These are phyloP conservation scores for Brachypalpus laphriformis DNA, from an alignment of 2,888 invertebrate genomes.

Conservation along the genomic window DNA sequence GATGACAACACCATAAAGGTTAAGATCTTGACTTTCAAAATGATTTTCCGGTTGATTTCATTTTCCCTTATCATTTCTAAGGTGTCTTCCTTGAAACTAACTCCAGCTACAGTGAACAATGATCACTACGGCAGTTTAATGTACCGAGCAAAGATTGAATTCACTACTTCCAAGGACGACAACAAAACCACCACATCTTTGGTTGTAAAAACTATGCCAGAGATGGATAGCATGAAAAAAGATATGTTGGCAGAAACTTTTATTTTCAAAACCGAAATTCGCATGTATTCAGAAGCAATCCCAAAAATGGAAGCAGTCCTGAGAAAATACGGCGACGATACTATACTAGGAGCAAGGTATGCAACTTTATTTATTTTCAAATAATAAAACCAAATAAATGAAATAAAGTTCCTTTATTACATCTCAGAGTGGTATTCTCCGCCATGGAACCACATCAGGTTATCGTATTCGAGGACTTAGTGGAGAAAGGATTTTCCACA, in stretches of 20 bases:
- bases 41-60: background rate
- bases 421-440: slow-evolving; percentile 59
- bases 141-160: slow-evolving; percentile 71
- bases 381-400: background rate
- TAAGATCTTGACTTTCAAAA: background rate
- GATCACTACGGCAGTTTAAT: slow-evolving; percentile 76
- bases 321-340: slow-evolving; percentile 75
- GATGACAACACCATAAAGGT: slow-evolving; percentile 44
- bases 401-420: background rate
- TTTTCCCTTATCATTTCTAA: background rate
- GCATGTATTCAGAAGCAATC: slow-evolving; percentile 77
- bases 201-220: slow-evolving; percentile 79
- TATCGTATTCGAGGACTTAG: slow-evolving; percentile 61
- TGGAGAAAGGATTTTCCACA: slow-evolving; percentile 40
- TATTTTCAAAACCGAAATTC: slow-evolving; percentile 78
- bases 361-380: background rate
- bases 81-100: slow-evolving; percentile 50
- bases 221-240: slow-evolving; percentile 76
- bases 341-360: slow-evolving; percentile 74
- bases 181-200: slow-evolving; percentile 63
- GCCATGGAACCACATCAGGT: slow-evolving; percentile 70
- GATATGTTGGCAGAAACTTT: slow-evolving; percentile 74
- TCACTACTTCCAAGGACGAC: background rate
- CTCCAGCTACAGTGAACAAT: slow-evolving; percentile 72
- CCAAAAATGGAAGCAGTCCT: slow-evolving; percentile 77